These are phyloP conservation scores for Calephelis virginiensis DNA, from an alignment of 1,140 invertebrate species.

Conservation along the genomic window DNA sequence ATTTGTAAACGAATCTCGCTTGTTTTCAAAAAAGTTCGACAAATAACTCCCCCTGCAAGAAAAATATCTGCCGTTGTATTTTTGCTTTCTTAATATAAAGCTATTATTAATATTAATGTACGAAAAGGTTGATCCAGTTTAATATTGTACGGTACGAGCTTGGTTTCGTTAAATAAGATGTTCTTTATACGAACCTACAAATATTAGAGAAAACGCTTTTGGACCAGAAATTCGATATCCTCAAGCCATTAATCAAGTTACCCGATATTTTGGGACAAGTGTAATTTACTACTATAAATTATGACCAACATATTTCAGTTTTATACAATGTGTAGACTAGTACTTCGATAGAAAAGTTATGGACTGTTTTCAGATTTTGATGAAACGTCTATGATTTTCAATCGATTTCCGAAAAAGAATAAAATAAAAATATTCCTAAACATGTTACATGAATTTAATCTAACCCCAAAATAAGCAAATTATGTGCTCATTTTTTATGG, in stretches of 20 bases:
- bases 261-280: conserved; percentile 8
- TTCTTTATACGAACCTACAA: conserved; percentile 9
- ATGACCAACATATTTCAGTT: not conserved
- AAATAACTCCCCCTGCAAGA: too few relatives aligned
- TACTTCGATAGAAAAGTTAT: not conserved
- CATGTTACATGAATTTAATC: too few relatives aligned
- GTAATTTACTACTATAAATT: conserved; percentile 15
- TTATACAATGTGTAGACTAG: not conserved
- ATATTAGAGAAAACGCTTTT: conserved; percentile 1
- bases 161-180: not conserved
- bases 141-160: not conserved
- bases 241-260: conserved; percentile 9
- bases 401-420: too few relatives aligned
- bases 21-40: too few relatives aligned
- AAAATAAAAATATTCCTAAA: too few relatives aligned
- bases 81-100: not conserved
- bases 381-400: too few relatives aligned
- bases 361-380: too few relatives aligned
- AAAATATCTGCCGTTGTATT: too few relatives aligned
- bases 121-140: not conserved
- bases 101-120: not conserved
- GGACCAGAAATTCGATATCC: conserved; percentile 13
- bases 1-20: too few relatives aligned
- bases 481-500: too few relatives aligned
- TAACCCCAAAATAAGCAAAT: too few relatives aligned